Base-by-base conservation (phyloP, 2,888 invertebrate species). In the Erpobdella octoculata region DNA sequence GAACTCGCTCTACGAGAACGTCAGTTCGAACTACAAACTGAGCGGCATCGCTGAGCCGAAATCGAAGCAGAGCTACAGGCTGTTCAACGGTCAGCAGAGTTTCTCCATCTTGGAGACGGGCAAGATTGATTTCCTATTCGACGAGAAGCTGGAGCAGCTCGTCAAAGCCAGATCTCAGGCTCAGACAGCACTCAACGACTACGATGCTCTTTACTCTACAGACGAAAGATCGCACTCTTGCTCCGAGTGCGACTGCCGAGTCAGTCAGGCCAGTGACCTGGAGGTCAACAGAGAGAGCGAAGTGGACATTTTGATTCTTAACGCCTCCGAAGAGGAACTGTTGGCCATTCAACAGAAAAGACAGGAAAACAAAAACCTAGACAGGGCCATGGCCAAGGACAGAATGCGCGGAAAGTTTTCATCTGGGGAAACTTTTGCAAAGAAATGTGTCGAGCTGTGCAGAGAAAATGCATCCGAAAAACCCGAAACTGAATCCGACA, bases 231-330 rank as follows among this genome's bases (percentile, higher is more conserved):
- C 53, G 9, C 21, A 25, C 4, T 53, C 53, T 15, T 53, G 53
- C 15, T 62, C 62, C 33, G 71, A 64, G 18, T 62, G 28, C 41
- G 71, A 71, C 33, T 62, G 62, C 38, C n/a, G 64, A 6, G 62
- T 59, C 64, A 71, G 62, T 41, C 64, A 58, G 35, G 71, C 64
- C 18, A 71, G 62, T 33, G 71, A 71, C 37, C 61, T 70, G 1
- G 71, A 71, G 46, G 71, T 64, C 25, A 71, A 71, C 46, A 71
- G 61, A 46, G 71, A 71, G 21, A 71, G 71, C 72, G 61, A 72
- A 28, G 62, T 48, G 12, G 46, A 64, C 48, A 62, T 71, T 28
- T 28, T 61, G n/a, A 33, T 37, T 9, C 35, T 72, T 9, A 59
- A 72, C 36, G 59, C 69, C 46, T 69, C 69, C 28, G 69, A 72